phyloP scores from a whole-genome alignment of 2,888 invertebrate species.

The Netelia inedita region DNA sequence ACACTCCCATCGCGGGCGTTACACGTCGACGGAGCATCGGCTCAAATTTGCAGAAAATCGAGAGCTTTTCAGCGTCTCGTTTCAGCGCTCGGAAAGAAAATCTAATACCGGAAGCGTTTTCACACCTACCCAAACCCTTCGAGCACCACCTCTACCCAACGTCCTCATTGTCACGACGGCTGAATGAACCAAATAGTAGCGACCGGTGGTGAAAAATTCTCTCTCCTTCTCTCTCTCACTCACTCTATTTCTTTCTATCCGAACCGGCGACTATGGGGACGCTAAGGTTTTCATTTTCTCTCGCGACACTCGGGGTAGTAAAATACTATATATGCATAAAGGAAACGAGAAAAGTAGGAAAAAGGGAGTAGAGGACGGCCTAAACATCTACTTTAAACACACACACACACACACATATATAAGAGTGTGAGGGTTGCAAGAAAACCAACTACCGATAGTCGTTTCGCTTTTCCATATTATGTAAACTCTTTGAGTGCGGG shows the following conservation, averaged over 20 bases:
- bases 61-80: constrained; percentile 27
- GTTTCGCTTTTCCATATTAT: constrained; percentile 54
- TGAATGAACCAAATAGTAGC: constrained; percentile 20
- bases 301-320: constrained; percentile 34
- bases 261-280: constrained; percentile 29
- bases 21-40: neutral
- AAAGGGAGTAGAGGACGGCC: neutral
- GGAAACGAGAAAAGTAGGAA: constrained; percentile 28
- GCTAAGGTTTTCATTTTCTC: constrained; percentile 57
- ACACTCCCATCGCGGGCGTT: neutral
- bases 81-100: constrained; percentile 42
- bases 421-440: neutral
- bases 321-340: constrained; percentile 38
- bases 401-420: no score
- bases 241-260: neutral
- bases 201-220: constrained; percentile 29
- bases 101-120: constrained; percentile 57
- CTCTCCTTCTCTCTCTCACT: neutral
- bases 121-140: neutral
- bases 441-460: constrained; percentile 50
- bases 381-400: no score
- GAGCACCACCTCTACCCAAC: neutral
- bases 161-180: constrained; percentile 9
- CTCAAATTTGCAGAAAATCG: constrained; percentile 40
- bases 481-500: constrained; percentile 15